phyloP scores from a whole-genome alignment of 2,113 vertebrate genomes.

The Calonectris borealis region DNA sequence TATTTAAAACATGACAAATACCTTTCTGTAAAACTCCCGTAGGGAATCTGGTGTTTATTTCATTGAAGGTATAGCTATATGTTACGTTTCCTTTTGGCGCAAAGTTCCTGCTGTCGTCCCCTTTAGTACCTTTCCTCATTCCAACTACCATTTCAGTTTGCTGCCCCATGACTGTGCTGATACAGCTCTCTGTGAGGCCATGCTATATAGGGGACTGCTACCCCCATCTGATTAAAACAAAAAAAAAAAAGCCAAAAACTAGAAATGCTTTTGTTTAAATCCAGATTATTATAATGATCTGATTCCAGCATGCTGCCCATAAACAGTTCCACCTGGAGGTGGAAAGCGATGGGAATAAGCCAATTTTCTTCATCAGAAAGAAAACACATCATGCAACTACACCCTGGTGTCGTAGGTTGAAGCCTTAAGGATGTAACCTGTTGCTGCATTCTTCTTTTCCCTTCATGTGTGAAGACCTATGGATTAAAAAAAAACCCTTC shows the following conservation, averaged over 20 bases:
- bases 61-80: background rate
- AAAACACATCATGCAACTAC: background rate
- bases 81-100: background rate
- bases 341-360: background rate
- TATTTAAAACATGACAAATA: background rate
- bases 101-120: background rate
- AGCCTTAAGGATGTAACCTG: background rate
- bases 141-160: rapidly evolving
- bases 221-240: background rate
- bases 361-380: background rate
- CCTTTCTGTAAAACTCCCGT: background rate
- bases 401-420: background rate
- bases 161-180: background rate
- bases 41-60: background rate
- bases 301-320: background rate
- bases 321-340: background rate
- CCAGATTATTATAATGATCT: background rate
- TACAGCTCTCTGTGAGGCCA: background rate
- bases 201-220: background rate
- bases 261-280: background rate
- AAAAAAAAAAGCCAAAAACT: too few relatives aligned
- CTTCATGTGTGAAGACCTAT: background rate
- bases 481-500: background rate
- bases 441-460: background rate
- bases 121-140: background rate